Evolutionary conservation across 2,888 invertebrate genomes (phyloP).

Genomic region (Andricus quercusramuli): DNA sequence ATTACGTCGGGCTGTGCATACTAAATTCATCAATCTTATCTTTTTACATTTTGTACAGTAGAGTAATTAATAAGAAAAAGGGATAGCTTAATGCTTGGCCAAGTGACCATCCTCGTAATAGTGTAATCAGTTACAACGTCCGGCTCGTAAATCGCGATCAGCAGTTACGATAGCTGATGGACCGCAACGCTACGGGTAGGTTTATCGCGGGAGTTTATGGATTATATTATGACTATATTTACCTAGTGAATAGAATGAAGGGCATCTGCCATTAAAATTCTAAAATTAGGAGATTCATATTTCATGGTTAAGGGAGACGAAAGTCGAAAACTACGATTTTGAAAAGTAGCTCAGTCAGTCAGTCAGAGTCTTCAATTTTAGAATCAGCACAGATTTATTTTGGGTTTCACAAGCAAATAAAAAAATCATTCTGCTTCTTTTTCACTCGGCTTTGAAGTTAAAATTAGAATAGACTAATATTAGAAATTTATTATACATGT

Average conservation of each 20-base stretch:
- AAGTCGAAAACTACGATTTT: not conserved
- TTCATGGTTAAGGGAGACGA: not conserved
- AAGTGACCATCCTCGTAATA: conserved; percentile 32
- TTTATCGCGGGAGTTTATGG: conserved; percentile 19
- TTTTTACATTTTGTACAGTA: not conserved
- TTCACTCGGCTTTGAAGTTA: not conserved
- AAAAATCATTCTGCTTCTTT: not conserved
- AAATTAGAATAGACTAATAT: not conserved
- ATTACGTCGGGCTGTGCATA: no score
- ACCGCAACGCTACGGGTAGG: conserved; percentile 12
- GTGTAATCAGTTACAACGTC: conserved; percentile 49
- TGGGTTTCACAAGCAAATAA: not conserved
- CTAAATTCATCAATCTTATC: not conserved
- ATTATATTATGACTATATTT: not conserved
- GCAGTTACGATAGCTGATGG: conserved; percentile 35
- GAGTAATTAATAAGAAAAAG: conserved; percentile 28
- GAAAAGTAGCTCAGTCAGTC: not conserved
- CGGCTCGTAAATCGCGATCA: conserved; percentile 50
- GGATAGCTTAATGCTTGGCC: conserved; percentile 20
- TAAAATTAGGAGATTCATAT: conserved; percentile 7
- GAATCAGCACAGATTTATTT: not conserved
- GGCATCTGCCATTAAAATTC: conserved; percentile 5
- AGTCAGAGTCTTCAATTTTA: not conserved
- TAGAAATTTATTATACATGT: no score
- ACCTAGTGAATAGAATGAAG: not conserved